phyloP scores from a whole-genome alignment of 2,797 vertebrate species.

The Esox lucius region DNA sequence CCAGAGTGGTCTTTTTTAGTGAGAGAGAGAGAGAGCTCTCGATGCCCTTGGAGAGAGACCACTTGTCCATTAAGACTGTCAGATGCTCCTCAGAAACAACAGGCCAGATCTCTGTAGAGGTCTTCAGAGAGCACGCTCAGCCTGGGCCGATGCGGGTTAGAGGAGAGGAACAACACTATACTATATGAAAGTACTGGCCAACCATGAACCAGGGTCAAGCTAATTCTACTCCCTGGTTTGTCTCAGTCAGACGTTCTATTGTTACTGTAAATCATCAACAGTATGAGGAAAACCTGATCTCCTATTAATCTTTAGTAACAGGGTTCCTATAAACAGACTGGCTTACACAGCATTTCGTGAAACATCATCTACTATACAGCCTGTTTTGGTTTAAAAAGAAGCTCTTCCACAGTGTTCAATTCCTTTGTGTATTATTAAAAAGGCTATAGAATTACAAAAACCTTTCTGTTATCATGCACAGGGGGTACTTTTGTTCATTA shows the following conservation, averaged over 20 bases:
- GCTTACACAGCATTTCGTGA: slow-evolving; percentile 47
- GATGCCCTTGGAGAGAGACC: slow-evolving; percentile 52
- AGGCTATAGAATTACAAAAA: slow-evolving; percentile 73
- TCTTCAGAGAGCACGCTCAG: slow-evolving; percentile 51
- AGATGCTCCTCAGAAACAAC: slow-evolving; percentile 62
- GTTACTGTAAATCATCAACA: slow-evolving; percentile 6
- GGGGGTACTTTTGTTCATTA: slow-evolving; percentile 73
- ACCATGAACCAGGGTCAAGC: slow-evolving; percentile 30
- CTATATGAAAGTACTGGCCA: slow-evolving; percentile 6
- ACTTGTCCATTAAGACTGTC: slow-evolving; percentile 72
- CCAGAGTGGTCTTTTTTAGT: slow-evolving; percentile 59
- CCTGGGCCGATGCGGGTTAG: slow-evolving; percentile 24
- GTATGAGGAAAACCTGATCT: neutral
- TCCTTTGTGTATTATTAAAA: slow-evolving; percentile 67
- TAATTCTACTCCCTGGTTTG: slow-evolving; percentile 22
- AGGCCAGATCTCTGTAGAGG: slow-evolving; percentile 54
- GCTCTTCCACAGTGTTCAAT: slow-evolving; percentile 57
- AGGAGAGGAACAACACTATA: slow-evolving; percentile 1
- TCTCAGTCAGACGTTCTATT: slow-evolving; percentile 2
- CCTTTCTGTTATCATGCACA: slow-evolving; percentile 66
- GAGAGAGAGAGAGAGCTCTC: slow-evolving; percentile 36
- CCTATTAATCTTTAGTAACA: neutral
- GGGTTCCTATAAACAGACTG: slow-evolving; percentile 26
- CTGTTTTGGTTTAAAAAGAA: slow-evolving; percentile 70
- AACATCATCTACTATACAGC: slow-evolving; percentile 55